Conservation (phyloP, 2,888 invertebrate species). For the Teleiodes luculella region DNA sequence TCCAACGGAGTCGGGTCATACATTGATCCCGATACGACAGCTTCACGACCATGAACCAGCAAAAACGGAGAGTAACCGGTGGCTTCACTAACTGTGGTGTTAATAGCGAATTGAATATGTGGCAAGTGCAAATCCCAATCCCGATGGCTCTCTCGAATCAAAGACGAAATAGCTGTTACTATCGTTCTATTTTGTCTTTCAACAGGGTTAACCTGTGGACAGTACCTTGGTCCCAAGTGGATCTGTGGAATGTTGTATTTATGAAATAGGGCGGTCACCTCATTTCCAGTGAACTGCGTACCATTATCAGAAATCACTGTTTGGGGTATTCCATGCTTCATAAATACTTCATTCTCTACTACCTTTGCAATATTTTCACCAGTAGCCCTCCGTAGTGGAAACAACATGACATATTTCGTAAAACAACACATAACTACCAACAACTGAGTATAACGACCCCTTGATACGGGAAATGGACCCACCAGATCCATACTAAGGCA, state of each 20-base stretch:
- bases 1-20: neutral
- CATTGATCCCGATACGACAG: constrained; percentile 16
- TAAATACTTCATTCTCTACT: constrained; percentile 21
- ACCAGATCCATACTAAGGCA: constrained; percentile 19
- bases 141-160: constrained; percentile 20
- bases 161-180: constrained; percentile 19
- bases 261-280: constrained; percentile 7
- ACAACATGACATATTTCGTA: constrained; percentile 18
- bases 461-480: constrained; percentile 21
- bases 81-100: constrained; percentile 22
- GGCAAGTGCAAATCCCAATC: constrained; percentile 20
- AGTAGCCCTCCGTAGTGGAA: constrained; percentile 14
- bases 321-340: constrained; percentile 23
- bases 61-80: constrained; percentile 24
- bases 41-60: constrained; percentile 22
- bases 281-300: constrained; percentile 17
- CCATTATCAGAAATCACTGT: constrained; percentile 25
- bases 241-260: constrained; percentile 19
- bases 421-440: neutral
- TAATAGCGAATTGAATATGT: constrained; percentile 21
- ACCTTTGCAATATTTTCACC: neutral
- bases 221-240: constrained; percentile 12
- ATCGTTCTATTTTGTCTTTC: constrained; percentile 21
- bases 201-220: constrained; percentile 13
- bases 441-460: constrained; percentile 18